These are phyloP conservation scores for Erannis defoliaria DNA, from an alignment of 2,888 invertebrate species.

Conservation along the genomic window DNA sequence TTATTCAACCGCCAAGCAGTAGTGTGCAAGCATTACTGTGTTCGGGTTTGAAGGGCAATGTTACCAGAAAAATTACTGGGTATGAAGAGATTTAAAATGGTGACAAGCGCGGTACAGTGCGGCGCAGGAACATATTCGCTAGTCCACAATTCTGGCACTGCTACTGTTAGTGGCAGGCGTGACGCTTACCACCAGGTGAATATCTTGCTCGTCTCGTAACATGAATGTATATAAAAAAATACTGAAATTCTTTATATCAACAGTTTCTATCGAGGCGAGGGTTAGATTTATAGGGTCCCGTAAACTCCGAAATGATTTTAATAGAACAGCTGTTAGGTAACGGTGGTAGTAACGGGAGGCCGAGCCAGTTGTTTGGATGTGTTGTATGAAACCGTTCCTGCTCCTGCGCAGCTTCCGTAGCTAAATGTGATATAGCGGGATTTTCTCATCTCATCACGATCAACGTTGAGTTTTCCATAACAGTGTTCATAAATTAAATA, in stretches of 20 bases:
- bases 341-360: constrained; percentile 71
- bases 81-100: too few species aligned
- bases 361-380: constrained; percentile 56
- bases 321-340: constrained; percentile 57
- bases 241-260: background rate
- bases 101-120: too few species aligned
- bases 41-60: too few species aligned
- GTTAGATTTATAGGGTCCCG: constrained; percentile 40
- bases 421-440: constrained; percentile 15
- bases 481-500: too few species aligned
- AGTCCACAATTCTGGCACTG: too few species aligned
- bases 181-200: too few species aligned
- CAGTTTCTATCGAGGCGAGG: constrained; percentile 5
- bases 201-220: background rate
- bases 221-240: background rate
- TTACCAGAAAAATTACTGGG: too few species aligned
- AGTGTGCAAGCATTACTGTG: too few species aligned
- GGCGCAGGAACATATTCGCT: too few species aligned
- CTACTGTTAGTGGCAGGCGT: too few species aligned
- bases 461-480: background rate
- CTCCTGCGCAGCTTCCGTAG: constrained; percentile 20
- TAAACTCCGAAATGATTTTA: constrained; percentile 50
- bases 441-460: constrained; percentile 1
- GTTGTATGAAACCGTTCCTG: constrained; percentile 49
- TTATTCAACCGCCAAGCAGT: too few species aligned